Evolutionary conservation across 37 sponge, comb jelly and placozoan species (phyloP), one percentile per base, ranked within the genome.

Genomic region (Agelas oroides): DNA sequence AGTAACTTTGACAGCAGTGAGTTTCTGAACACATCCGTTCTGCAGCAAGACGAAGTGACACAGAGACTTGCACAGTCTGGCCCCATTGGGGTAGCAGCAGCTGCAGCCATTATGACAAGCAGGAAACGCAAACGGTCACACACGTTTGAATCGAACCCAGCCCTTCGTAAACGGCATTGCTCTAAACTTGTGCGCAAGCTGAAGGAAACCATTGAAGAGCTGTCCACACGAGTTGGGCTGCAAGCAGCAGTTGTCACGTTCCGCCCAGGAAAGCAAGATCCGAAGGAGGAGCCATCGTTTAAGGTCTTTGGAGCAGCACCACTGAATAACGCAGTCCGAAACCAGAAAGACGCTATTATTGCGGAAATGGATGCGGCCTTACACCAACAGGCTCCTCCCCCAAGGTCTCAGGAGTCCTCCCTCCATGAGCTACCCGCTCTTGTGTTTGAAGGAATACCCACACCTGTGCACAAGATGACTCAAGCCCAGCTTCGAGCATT

Each of bases 401-500:
- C 65, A 16, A 19, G 70, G 6, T 71, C 60, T 11, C 56, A 68
- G 30, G 69, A 71, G 16, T 27, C 52, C 18, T 20, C 84, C 25
- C 65, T 90, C 8, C 80, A 84, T 71, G 94, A 92, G 36, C 93
- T 97, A 0, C 97, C 97, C n/a, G 86, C 97, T 1, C 82, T 97
- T 34, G 79, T 89, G 16, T 92, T 90, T 58, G 93, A 97, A 27
- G 97, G 97, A 3, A 97, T 97, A 32, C 97, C 97, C 52, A 97
- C 97, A 33, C 93, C 97, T 0, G 87, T 97, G n/a, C 53, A 86
- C 59, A 92, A 95, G 72, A 92, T 97, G 95, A 97, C 97, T 0
- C 97, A 97, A 73, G 95, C 97, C 0, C 97, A 97, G 79, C 80
- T 97, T 24, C 84, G 97, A 41, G 78, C 90, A 16, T 97, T 97